Conservation (phyloP, 2,113 vertebrate genomes). For the Meles meles region DNA sequence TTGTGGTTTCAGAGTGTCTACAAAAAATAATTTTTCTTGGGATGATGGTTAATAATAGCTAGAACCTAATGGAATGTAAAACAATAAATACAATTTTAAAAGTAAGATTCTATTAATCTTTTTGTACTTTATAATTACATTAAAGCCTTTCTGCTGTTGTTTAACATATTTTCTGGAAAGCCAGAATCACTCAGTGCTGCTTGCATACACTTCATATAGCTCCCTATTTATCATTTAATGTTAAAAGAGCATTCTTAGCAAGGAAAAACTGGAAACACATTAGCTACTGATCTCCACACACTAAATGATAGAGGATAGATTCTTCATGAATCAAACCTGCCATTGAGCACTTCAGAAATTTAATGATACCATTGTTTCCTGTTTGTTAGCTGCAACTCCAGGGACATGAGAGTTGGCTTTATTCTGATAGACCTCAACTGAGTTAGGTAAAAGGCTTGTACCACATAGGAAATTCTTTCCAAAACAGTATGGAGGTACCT, state of each 20-base stretch:
- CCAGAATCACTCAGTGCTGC: neutral
- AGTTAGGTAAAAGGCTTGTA: neutral
- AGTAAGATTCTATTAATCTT: neutral
- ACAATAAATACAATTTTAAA: neutral
- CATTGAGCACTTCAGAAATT: accelerated
- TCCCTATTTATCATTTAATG: neutral
- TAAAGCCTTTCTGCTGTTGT: neutral
- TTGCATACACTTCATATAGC: neutral
- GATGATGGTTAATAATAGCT: neutral
- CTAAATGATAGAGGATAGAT: neutral
- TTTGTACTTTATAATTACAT: neutral
- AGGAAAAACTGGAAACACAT: neutral
- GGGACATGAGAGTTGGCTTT: neutral
- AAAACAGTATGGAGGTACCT: too few relatives aligned
- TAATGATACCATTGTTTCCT: neutral
- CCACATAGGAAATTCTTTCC: neutral
- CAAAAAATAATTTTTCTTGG: neutral
- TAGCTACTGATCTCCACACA: neutral
- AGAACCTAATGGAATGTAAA: neutral
- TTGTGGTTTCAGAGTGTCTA: neutral
- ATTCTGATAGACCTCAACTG: neutral
- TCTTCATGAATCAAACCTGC: neutral
- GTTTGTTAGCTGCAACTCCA: neutral
- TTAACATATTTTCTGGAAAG: neutral
- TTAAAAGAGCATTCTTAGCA: neutral